Conservation (phyloP, 2,888 invertebrate genomes). For the Plebejus argus region DNA sequence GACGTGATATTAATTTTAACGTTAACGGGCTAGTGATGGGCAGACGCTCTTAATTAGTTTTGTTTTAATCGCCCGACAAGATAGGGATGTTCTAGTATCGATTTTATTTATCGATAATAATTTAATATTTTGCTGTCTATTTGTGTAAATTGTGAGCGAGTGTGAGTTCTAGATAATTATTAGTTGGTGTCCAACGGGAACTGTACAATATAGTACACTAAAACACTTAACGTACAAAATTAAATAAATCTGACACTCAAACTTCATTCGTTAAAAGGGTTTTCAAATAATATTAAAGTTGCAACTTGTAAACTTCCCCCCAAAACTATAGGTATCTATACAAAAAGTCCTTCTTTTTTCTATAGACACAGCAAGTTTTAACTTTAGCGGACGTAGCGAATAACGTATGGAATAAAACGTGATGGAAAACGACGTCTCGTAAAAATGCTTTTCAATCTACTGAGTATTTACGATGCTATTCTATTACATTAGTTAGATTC, state of each 20-base stretch:
- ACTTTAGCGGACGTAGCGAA: background rate
- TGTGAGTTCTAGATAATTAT: too few species aligned
- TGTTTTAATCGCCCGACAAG: background rate
- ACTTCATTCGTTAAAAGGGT: background rate
- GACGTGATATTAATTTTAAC: constrained; percentile 20
- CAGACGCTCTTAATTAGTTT: constrained; percentile 7
- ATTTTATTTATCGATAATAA: background rate
- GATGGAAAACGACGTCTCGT: background rate
- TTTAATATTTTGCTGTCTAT: too few species aligned
- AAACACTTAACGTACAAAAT: too few species aligned
- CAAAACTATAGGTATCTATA: too few species aligned
- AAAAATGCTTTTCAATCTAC: constrained; percentile 17
- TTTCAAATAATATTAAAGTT: too few species aligned
- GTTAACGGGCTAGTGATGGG: constrained; percentile 9
- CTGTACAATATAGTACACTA: too few species aligned
- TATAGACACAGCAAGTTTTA: too few species aligned
- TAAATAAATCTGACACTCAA: too few species aligned
- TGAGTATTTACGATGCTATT: background rate
- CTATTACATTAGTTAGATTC: background rate
- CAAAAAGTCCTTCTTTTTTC: too few species aligned
- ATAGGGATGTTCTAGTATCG: background rate
- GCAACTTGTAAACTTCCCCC: too few species aligned
- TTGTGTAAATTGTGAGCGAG: too few species aligned
- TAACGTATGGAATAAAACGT: background rate
- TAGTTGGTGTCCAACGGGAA: too few species aligned